phyloP scores from a whole-genome alignment of 2,797 vertebrate species.

The Heliangelus exortis region DNA sequence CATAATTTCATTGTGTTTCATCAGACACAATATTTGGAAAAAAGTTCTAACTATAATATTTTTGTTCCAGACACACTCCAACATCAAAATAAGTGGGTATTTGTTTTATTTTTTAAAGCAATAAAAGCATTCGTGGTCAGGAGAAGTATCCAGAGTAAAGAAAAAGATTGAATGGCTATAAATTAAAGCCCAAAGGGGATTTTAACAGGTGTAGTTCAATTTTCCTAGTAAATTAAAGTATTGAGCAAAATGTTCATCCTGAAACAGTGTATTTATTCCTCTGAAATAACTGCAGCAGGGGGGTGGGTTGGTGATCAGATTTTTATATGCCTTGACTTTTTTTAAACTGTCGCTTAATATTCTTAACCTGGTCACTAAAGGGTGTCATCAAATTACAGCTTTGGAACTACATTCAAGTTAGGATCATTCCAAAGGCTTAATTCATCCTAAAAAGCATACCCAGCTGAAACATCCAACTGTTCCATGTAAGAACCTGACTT shows the following conservation, averaged over 20 bases:
- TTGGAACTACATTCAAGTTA: neutral
- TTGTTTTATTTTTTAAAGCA: neutral
- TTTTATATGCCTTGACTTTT: neutral
- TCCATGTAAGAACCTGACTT: neutral
- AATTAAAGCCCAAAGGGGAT: neutral
- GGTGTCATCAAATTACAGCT: neutral
- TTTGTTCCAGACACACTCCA: neutral
- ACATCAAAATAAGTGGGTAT: neutral
- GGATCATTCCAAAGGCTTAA: neutral
- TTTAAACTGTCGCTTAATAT: neutral
- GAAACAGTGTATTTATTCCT: neutral
- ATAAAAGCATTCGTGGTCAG: neutral
- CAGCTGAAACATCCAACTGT: neutral
- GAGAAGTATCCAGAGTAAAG: neutral
- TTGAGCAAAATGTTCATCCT: neutral
- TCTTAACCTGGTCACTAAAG: neutral
- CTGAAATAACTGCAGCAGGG: neutral
- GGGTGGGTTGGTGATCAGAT: too few species aligned
- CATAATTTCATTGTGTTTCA: neutral
- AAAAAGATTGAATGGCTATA: neutral
- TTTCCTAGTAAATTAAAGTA: neutral
- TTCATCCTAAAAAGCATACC: neutral
- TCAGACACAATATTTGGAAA: neutral
- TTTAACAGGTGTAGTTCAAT: neutral
- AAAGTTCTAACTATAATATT: neutral